Evolutionary conservation across 1,140 invertebrate genomes (phyloP).

Genomic region (Drosophila kepulauana): DNA sequence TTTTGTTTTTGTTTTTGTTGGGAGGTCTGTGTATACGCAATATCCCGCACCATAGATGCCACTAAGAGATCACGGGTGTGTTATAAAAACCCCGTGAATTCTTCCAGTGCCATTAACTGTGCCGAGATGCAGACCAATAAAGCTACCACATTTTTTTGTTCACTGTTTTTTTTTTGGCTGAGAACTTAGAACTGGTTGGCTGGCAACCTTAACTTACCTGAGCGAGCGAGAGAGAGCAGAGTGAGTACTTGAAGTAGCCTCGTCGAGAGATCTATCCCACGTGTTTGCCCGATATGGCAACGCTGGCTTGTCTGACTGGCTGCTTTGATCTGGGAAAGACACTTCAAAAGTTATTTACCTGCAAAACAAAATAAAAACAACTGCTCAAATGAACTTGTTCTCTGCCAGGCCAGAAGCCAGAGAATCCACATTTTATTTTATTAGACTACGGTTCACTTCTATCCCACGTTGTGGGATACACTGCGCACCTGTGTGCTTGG

Average conservation of each 20-base stretch:
- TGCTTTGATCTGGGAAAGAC: constrained; percentile 12
- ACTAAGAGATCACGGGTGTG: constrained; percentile 86
- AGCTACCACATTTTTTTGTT: background rate
- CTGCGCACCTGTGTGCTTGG: constrained; percentile 40
- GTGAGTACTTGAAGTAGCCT: constrained; percentile 13
- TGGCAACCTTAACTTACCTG: background rate
- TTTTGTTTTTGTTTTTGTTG: background rate
- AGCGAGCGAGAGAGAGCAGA: background rate
- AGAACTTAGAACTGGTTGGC: background rate
- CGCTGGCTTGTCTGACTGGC: background rate
- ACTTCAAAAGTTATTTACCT: constrained; percentile 19
- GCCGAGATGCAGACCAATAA: constrained; percentile 66
- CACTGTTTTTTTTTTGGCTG: too few relatives aligned
- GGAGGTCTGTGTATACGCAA: constrained; percentile 43
- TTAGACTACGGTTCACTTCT: constrained; percentile 22
- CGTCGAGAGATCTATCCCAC: constrained; percentile 24
- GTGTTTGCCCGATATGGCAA: constrained; percentile 29
- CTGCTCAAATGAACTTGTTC: constrained; percentile 10
- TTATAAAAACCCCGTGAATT: constrained; percentile 85
- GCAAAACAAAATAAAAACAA: constrained; percentile 1
- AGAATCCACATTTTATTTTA: constrained; percentile 10
- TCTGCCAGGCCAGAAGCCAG: constrained; percentile 2
- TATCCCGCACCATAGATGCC: constrained; percentile 85
- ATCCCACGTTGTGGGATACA: constrained; percentile 50
- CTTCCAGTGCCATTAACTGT: constrained; percentile 86